phyloP scores from a whole-genome alignment of 2,888 invertebrate genomes.

The Netelia virgata region DNA sequence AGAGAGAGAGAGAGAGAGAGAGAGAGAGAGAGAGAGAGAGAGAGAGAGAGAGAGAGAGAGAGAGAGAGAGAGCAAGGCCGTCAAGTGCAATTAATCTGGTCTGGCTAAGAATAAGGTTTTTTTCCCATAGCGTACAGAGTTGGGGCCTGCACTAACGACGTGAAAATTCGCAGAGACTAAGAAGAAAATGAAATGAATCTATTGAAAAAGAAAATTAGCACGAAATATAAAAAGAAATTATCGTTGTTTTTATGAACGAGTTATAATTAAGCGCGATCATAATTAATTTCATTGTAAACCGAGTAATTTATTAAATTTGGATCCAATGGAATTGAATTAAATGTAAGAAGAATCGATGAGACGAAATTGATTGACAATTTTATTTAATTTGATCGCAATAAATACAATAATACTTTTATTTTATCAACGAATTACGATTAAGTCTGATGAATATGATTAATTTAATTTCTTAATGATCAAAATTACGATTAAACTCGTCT shows the following conservation, averaged over 20 bases:
- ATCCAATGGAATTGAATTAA: no score
- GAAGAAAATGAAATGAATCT: no score
- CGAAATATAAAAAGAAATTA: no score
- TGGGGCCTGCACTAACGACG: background rate
- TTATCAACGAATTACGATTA: background rate
- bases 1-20: background rate
- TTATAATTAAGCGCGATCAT: background rate
- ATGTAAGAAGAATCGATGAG: no score
- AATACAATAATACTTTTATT: no score
- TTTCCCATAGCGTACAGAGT: background rate
- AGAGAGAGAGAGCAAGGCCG: constrained; percentile 51
- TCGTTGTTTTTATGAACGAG: background rate
- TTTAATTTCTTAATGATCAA: no score
- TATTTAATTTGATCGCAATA: no score
- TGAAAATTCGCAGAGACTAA: background rate
- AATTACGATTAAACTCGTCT: no score
- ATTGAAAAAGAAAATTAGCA: no score
- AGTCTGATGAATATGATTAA: no score
- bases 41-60: background rate
- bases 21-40: constrained; percentile 11
- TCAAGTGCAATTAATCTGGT: constrained; percentile 40
- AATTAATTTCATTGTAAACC: background rate
- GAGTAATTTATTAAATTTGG: no score
- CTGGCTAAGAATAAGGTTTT: background rate
- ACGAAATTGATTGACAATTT: no score